phyloP scores from a whole-genome alignment of 2,888 invertebrate species.

The Exocentrus adspersus region DNA sequence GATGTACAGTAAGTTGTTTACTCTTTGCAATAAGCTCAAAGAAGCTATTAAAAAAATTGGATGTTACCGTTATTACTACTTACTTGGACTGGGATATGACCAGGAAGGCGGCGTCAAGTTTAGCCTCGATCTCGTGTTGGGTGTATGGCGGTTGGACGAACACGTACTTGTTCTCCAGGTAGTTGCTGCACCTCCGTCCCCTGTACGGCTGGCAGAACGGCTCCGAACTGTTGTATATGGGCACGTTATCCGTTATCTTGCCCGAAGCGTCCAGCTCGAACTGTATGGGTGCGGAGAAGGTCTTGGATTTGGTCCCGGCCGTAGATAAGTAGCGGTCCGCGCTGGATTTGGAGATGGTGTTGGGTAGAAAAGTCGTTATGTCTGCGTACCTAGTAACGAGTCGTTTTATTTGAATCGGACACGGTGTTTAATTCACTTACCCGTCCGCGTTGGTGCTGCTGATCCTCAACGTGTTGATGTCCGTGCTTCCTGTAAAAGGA shows the following conservation, averaged over 20 bases:
- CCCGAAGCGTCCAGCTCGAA: conserved; percentile 49
- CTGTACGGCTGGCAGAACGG: conserved; percentile 81
- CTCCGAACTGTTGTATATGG: conserved; percentile 62
- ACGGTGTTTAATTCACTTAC: too few species aligned
- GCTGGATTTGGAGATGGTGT: conserved; percentile 37
- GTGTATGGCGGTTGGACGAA: conserved; percentile 86
- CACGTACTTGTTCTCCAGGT: conserved; percentile 82
- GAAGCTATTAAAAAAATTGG: too few species aligned
- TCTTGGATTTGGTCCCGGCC: conserved; percentile 43
- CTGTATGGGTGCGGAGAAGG: conserved; percentile 49
- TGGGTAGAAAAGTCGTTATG: conserved; percentile 50
- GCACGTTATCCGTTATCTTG: conserved; percentile 45
- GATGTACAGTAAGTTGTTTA: too few species aligned
- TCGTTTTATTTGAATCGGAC: too few species aligned
- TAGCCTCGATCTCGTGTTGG: conserved; percentile 83
- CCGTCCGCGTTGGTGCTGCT: conserved; percentile 40
- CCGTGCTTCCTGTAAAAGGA: conserved; percentile 41
- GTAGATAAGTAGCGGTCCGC: conserved; percentile 36
- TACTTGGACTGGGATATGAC: conserved; percentile 89
- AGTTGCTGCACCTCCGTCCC: conserved; percentile 82
- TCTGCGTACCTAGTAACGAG: conserved; percentile 43
- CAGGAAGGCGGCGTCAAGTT: conserved; percentile 81
- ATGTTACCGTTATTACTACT: too few species aligned
- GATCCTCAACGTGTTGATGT: conserved; percentile 41
- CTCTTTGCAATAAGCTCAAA: too few species aligned